Evolutionary conservation across 2,113 vertebrate species (phyloP).

Genomic region (Antechinus flavipes): DNA sequence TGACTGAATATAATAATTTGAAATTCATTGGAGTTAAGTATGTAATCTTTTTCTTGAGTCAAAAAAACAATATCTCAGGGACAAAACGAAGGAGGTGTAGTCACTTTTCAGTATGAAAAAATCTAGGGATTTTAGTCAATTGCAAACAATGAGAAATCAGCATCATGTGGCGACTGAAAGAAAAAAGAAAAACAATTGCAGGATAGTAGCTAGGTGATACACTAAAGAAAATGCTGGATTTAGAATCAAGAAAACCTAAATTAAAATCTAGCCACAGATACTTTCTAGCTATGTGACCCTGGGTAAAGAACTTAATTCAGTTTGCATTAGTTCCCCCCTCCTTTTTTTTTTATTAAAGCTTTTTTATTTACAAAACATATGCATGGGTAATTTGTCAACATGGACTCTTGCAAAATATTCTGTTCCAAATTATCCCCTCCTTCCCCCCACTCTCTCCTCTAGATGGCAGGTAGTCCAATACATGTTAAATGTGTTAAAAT

Average conservation of each 20-base stretch:
- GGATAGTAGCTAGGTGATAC: neutral
- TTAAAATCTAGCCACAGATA: neutral
- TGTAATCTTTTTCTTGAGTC: neutral
- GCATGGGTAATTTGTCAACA: too few species aligned
- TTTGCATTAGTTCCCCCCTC: neutral
- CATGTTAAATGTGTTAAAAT: too few species aligned
- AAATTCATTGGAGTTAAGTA: neutral
- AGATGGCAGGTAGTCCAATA: too few species aligned
- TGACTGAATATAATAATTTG: neutral
- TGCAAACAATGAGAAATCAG: neutral
- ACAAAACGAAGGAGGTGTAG: neutral
- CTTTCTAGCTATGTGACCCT: neutral
- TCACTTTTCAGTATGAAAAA: neutral
- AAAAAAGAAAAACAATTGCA: neutral
- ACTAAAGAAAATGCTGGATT: neutral
- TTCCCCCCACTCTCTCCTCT: too few species aligned
- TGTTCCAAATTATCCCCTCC: too few species aligned
- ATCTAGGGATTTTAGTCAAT: neutral
- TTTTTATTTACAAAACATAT: too few species aligned
- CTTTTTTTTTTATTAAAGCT: too few species aligned
- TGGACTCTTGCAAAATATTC: too few species aligned
- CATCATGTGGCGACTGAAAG: neutral
- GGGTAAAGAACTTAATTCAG: neutral
- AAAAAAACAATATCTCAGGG: neutral
- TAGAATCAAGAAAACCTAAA: neutral